Evolutionary conservation across 2,888 invertebrate genomes (phyloP).

Genomic region (Sylvicola cinctus): DNA sequence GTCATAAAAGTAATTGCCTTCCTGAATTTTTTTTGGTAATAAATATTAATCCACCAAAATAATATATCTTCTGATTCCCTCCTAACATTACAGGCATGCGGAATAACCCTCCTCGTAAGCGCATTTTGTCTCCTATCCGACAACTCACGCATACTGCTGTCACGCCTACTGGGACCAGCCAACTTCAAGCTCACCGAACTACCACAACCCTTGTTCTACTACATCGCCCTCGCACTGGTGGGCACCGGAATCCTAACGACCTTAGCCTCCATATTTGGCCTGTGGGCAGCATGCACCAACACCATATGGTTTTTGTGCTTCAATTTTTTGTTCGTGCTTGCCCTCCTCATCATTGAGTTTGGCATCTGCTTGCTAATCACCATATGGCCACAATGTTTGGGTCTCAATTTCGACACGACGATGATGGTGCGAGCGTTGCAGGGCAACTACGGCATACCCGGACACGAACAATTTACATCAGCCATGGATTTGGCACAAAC

Average conservation of each 20-base stretch:
- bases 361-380: slow-evolving; percentile 47
- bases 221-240: slow-evolving; percentile 48
- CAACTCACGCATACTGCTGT: slow-evolving; percentile 45
- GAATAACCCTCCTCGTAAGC: slow-evolving; percentile 44
- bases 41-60: too few relatives aligned
- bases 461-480: slow-evolving; percentile 46
- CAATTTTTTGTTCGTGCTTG: slow-evolving; percentile 47
- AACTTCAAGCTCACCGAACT: slow-evolving; percentile 31
- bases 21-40: too few relatives aligned
- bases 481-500: slow-evolving; percentile 64
- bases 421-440: slow-evolving; percentile 51
- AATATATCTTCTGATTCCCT: background rate
- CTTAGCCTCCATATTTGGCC: slow-evolving; percentile 49
- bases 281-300: slow-evolving; percentile 61
- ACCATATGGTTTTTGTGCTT: slow-evolving; percentile 50
- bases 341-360: slow-evolving; percentile 46
- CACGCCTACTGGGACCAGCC: slow-evolving; percentile 41
- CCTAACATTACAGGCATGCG: slow-evolving; percentile 39
- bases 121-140: slow-evolving; percentile 56
- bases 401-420: slow-evolving; percentile 43
- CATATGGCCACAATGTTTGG: slow-evolving; percentile 58
- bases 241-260: slow-evolving; percentile 46
- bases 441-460: slow-evolving; percentile 55
- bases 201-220: slow-evolving; percentile 55
- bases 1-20: too few relatives aligned